phyloP scores from a whole-genome alignment of 1,140 invertebrate species.

The Drosophila yakuba region DNA sequence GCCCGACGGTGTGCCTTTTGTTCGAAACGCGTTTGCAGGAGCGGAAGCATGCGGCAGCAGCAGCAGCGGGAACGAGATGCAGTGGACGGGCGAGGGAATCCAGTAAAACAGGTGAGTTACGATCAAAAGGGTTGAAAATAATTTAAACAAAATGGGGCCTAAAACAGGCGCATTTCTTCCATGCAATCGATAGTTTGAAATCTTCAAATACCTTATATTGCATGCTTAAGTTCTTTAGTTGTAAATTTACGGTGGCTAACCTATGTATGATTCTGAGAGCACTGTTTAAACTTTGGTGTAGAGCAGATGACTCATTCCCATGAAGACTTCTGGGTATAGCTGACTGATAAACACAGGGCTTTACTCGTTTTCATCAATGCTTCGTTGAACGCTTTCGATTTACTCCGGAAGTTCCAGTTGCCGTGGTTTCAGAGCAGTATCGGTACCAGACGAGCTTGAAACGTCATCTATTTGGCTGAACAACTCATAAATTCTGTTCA shows the following conservation, averaged over 20 bases:
- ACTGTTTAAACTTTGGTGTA: neutral
- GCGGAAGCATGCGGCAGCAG: conserved; percentile 56
- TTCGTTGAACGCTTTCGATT: conserved; percentile 3
- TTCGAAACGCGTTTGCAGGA: conserved; percentile 29
- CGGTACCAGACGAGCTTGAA: neutral
- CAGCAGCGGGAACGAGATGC: conserved; percentile 49
- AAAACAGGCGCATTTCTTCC: too few relatives aligned
- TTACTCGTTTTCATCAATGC: conserved; percentile 12
- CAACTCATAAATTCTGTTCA: neutral
- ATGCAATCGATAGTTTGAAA: too few relatives aligned
- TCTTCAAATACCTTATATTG: neutral
- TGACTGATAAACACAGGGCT: conserved; percentile 5
- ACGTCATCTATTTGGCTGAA: neutral
- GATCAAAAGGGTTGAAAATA: too few relatives aligned
- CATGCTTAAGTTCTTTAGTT: neutral
- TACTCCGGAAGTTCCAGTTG: conserved; percentile 6
- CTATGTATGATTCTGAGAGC: neutral
- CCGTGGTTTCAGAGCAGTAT: neutral
- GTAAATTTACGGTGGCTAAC: neutral
- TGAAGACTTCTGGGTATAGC: neutral
- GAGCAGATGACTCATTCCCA: conserved; percentile 8
- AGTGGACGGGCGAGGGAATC: conserved; percentile 64
- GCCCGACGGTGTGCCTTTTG: conserved; percentile 39
- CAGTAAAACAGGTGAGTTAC: conserved; percentile 61
- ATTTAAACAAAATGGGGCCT: too few relatives aligned